A percentile compares a stretch with the other conserved stretches of the same genome.
phyloP scores from a whole-genome alignment of 2,888 invertebrate genomes.

The Ceraclea dissimilis region DNA sequence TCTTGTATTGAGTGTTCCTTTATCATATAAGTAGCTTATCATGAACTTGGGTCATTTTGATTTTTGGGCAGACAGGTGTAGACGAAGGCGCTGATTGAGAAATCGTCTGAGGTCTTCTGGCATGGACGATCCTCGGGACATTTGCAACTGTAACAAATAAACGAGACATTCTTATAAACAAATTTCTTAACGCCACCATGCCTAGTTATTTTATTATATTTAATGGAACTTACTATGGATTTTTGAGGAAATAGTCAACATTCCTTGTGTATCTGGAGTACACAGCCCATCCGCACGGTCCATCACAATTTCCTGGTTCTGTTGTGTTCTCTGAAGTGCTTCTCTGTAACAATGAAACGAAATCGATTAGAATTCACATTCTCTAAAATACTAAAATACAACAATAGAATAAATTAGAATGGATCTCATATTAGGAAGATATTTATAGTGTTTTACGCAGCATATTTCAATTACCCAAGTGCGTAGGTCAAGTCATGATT shows the following conservation, averaged over 20 bases:
- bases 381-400: neutral
- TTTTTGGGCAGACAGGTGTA: slow-evolving; percentile 40
- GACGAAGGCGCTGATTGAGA: slow-evolving; percentile 51
- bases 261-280: slow-evolving; percentile 45
- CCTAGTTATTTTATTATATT: too few relatives aligned
- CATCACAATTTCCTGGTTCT: slow-evolving; percentile 3
- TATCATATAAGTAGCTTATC: neutral
- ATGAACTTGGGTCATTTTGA: neutral
- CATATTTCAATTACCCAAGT: too few relatives aligned
- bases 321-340: neutral
- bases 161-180: too few relatives aligned
- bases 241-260: slow-evolving; percentile 49
- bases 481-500: too few relatives aligned
- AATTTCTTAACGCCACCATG: too few relatives aligned
- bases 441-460: too few relatives aligned
- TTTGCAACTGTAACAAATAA: slow-evolving; percentile 47
- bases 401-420: too few relatives aligned
- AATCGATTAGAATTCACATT: too few relatives aligned
- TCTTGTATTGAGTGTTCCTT: neutral
- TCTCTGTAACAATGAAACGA: slow-evolving; percentile 13
- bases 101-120: slow-evolving; percentile 46
- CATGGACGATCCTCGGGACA: slow-evolving; percentile 43
- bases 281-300: slow-evolving; percentile 55
- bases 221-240: slow-evolving; percentile 49
- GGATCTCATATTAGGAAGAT: too few relatives aligned